Conservation (phyloP, 2,888 invertebrate genomes). For the Odontocerum albicorne region DNA sequence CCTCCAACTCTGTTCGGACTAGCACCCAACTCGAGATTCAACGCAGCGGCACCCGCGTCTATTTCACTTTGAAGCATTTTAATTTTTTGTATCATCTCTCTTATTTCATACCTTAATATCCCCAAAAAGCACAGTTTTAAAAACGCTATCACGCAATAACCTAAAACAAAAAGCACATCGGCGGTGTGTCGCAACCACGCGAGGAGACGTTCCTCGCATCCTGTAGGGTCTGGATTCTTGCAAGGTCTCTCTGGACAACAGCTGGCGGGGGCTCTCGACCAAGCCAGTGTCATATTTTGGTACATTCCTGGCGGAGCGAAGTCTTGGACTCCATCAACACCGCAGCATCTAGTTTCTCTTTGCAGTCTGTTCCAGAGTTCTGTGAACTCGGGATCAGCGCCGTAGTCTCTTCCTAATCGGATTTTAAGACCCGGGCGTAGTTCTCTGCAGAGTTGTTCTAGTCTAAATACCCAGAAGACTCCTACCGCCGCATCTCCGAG, state of each 20-base stretch:
- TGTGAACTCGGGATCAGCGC: slow-evolving; percentile 70
- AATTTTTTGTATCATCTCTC: slow-evolving; percentile 91
- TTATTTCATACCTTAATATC: slow-evolving; percentile 82
- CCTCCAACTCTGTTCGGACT: slow-evolving; percentile 50
- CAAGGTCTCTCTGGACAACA: slow-evolving; percentile 53
- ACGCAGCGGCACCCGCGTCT: slow-evolving; percentile 52
- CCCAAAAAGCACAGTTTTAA: slow-evolving; percentile 87
- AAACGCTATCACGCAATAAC: slow-evolving; percentile 88
- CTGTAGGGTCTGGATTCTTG: slow-evolving; percentile 53
- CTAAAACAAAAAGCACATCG: slow-evolving; percentile 77
- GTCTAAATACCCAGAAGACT: slow-evolving; percentile 82
- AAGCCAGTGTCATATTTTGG: slow-evolving; percentile 47
- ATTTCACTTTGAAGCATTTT: slow-evolving; percentile 72
- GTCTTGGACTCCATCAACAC: slow-evolving; percentile 62
- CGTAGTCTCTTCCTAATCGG: slow-evolving; percentile 69
- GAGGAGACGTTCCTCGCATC: slow-evolving; percentile 74
- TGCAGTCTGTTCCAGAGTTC: slow-evolving; percentile 79
- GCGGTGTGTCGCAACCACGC: slow-evolving; percentile 78
- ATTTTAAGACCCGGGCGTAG: slow-evolving; percentile 68
- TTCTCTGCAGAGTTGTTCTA: slow-evolving; percentile 74
- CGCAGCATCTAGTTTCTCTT: slow-evolving; percentile 76
- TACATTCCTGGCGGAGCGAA: slow-evolving; percentile 45
- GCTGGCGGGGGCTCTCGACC: slow-evolving; percentile 44
- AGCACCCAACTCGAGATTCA: slow-evolving; percentile 48
- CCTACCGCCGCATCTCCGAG: slow-evolving; percentile 84